Evolutionary conservation across 1,140 invertebrate genomes (phyloP), one percentile per base, ranked within the genome.

Genomic region (Drosophila carrolli): DNA sequence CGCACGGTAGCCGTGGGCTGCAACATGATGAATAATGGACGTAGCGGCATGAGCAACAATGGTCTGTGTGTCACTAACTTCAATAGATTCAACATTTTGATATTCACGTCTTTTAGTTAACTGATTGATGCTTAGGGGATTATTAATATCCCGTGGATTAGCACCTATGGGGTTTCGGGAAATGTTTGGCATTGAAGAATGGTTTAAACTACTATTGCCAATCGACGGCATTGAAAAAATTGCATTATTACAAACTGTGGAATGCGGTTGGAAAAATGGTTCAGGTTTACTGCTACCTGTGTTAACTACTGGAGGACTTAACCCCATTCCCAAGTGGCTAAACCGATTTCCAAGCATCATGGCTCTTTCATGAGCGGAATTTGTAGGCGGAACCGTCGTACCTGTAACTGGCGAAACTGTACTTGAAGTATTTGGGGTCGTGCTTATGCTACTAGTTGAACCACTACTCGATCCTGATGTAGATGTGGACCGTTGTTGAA

Each of bases 131-230:
- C 96, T 97, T 27, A 97, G 93, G 23, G 97, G 97, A 94, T 98
- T 98, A 93, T 98, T 98, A 61, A 96, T 96, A 93, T 97, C 97
- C 78, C 97, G 95, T 10, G 97, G 97, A 93, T 98, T 97, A 9
- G 97, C 97, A 57, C 97, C 97, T 40, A 98, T 97, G 16, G 97
- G 97, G 91, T 96, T 95, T 14, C 91, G 77, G 23, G 81, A 78
- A 16, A 78, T 32, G 16, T 48, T 68, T 27, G 46, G 43, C n/a
- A 65, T 60, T 60, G 27, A n/a, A 16, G 65, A 55, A 41, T 54
- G 51, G 41, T 43, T 70, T 59, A 74, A 37, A 46, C 43, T 60
- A 68, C 46, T 67, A 40, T 63, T 68, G 16, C 59, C 59, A 59
- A 78, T 76, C 29, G 62, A 63, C 16, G 54, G 38, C 38, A 76